Conservation (phyloP, 2,888 invertebrate species). For the Patella depressa region DNA sequence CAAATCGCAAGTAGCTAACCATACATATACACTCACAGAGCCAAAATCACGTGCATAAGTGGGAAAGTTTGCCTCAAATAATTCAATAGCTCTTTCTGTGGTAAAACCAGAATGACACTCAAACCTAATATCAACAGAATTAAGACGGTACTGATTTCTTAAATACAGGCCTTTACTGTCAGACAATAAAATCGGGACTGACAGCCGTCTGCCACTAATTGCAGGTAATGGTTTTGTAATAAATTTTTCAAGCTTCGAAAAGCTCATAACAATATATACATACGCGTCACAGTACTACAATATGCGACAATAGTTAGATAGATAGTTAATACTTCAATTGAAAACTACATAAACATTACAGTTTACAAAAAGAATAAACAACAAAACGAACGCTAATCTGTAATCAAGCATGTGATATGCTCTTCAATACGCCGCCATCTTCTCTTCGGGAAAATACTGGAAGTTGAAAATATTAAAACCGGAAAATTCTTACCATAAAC, state of each 20-base stretch:
- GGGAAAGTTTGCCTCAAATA: too few species aligned
- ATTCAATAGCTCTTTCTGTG: too few species aligned
- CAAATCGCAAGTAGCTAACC: too few species aligned
- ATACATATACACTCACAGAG: too few species aligned
- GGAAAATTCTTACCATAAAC: too few species aligned
- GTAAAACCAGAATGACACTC: slow-evolving; percentile 5
- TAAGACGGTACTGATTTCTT: neutral
- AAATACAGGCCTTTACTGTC: neutral
- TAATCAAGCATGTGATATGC: neutral
- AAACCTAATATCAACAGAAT: neutral
- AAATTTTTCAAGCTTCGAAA: neutral
- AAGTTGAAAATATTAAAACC: neutral
- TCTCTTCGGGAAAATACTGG: neutral
- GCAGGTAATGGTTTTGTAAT: neutral
- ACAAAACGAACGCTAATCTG: neutral
- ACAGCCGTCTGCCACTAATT: neutral
- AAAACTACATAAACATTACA: neutral
- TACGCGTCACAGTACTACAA: too few species aligned
- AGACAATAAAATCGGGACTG: neutral
- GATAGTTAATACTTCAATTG: too few species aligned
- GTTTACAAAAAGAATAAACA: neutral
- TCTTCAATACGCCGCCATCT: too few species aligned
- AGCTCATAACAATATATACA: neutral
- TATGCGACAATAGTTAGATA: too few species aligned
- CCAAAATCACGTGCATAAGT: too few species aligned